phyloP scores from a whole-genome alignment of 2,888 invertebrate species.

The Mesoligia furuncula region DNA sequence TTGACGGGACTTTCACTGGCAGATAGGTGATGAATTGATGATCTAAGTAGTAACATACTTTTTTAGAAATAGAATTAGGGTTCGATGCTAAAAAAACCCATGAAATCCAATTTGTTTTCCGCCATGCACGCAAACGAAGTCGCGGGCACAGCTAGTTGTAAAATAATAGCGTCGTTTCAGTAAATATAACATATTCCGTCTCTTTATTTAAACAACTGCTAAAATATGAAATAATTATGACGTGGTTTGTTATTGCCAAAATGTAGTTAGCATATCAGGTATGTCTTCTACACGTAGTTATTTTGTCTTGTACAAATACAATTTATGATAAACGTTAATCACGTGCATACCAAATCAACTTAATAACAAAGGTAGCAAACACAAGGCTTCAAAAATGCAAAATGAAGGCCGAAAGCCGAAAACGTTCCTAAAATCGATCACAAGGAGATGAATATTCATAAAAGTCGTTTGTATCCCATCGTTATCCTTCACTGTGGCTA shows the following conservation, averaged over 20 bases:
- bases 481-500: constrained; percentile 55
- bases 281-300: neutral
- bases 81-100: too few species aligned
- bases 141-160: neutral
- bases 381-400: constrained; percentile 6
- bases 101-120: too few species aligned
- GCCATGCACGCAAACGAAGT: too few species aligned
- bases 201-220: neutral
- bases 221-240: neutral
- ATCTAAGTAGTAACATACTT: too few species aligned
- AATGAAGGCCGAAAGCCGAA: constrained; percentile 25
- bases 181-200: neutral
- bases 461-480: constrained; percentile 48
- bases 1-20: too few species aligned
- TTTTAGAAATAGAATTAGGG: too few species aligned
- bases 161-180: neutral
- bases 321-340: neutral
- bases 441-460: constrained; percentile 63
- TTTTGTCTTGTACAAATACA: neutral
- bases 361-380: constrained; percentile 8
- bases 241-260: neutral
- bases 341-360: neutral
- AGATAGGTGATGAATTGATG: too few species aligned
- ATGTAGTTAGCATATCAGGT: neutral
- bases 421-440: constrained; percentile 56